phyloP scores from a whole-genome alignment of 2,888 invertebrate genomes.

The Augiades crinisus region DNA sequence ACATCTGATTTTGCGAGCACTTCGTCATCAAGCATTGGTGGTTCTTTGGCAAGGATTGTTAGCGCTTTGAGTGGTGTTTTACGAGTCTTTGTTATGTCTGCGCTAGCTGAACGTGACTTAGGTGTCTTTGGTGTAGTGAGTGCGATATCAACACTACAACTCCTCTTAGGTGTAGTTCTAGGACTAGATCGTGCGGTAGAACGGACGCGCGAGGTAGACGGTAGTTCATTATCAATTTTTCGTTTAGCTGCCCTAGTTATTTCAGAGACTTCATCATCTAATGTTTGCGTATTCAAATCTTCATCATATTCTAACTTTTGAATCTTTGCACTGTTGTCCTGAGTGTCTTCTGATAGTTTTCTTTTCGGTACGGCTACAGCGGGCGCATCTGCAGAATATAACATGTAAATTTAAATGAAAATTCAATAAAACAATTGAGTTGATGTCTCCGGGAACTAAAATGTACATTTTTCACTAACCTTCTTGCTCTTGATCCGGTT shows the following conservation, averaged over 20 bases:
- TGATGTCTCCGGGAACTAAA: too few species aligned
- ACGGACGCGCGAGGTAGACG: constrained; percentile 56
- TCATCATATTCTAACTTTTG: constrained; percentile 58
- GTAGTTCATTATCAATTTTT: constrained; percentile 47
- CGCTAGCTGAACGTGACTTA: constrained; percentile 63
- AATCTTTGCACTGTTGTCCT: constrained; percentile 54
- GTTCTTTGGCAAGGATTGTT: constrained; percentile 39
- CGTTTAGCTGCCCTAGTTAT: constrained; percentile 51
- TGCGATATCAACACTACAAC: constrained; percentile 61
- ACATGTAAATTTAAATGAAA: not conserved
- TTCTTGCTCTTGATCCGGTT: constrained; percentile 36
- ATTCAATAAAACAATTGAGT: too few species aligned
- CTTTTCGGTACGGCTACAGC: constrained; percentile 49
- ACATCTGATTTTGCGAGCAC: constrained; percentile 37
- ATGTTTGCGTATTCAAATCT: constrained; percentile 48
- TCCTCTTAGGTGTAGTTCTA: constrained; percentile 55
- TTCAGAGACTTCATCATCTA: constrained; percentile 66
- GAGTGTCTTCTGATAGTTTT: constrained; percentile 53
- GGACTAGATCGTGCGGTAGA: constrained; percentile 62
- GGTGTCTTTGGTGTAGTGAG: constrained; percentile 61
- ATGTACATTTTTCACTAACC: constrained; percentile 28
- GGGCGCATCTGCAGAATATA: constrained; percentile 46
- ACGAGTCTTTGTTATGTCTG: constrained; percentile 51
- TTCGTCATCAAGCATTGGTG: constrained; percentile 33
- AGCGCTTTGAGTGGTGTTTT: constrained; percentile 51